These are phyloP conservation scores for Gasterosteus nipponicus DNA, from an alignment of 2,113 vertebrate genomes.

Conservation along the genomic window DNA sequence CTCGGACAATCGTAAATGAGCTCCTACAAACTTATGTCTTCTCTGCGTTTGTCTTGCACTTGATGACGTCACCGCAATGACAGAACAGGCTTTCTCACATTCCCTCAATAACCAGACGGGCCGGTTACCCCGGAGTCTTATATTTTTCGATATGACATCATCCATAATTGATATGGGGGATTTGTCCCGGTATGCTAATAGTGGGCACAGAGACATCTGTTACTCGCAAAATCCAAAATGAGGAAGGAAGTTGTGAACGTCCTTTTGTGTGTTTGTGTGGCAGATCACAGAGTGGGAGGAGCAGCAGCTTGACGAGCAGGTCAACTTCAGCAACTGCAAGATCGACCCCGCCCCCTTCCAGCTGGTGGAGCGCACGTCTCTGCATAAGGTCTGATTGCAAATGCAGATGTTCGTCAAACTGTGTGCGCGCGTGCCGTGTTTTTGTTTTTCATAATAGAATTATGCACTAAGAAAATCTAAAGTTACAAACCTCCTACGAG, in stretches of 20 bases:
- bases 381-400: conserved; percentile 87
- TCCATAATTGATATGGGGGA: conserved; percentile 67
- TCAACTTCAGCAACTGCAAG: conserved; percentile 94
- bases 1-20: too few species aligned
- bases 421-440: too few species aligned
- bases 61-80: conserved; percentile 27
- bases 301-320: conserved; percentile 89
- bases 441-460: too few species aligned
- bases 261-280: not conserved
- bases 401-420: not conserved
- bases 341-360: conserved; percentile 96
- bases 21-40: too few species aligned
- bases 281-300: conserved; percentile 95
- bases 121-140: conserved; percentile 53
- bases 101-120: conserved; percentile 50
- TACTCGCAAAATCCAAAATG: not conserved
- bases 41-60: conserved; percentile 11
- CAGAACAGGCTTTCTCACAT: conserved; percentile 23
- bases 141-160: conserved; percentile 77
- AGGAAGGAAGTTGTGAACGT: not conserved
- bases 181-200: too few species aligned
- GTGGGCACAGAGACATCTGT: conserved; percentile 15
- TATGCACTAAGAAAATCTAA: too few species aligned
- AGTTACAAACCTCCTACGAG: too few species aligned
- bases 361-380: conserved; percentile 92